phyloP scores from a whole-genome alignment of 2,797 vertebrate species.

The Synanceia verrucosa region DNA sequence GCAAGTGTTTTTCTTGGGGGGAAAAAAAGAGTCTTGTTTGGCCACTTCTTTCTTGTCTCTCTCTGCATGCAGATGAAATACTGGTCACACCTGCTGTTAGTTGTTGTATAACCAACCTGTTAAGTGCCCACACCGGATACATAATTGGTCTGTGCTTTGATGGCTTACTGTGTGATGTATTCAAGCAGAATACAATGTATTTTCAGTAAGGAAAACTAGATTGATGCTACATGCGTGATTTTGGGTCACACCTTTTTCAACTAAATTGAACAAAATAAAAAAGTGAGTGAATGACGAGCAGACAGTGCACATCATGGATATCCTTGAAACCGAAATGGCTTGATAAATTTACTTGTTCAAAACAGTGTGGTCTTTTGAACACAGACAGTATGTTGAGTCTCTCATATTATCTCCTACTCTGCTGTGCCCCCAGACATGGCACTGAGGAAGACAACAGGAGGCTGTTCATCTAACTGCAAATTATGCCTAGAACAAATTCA shows the following conservation, averaged over 20 bases:
- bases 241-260: not conserved
- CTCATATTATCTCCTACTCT: not conserved
- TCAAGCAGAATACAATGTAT: not conserved
- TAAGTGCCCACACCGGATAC: conserved; percentile 13
- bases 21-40: not conserved
- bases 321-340: conserved; percentile 8
- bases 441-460: conserved; percentile 31
- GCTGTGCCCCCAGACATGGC: conserved; percentile 21
- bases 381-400: conserved; percentile 11
- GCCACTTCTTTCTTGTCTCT: not conserved
- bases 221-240: not conserved
- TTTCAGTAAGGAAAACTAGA: not conserved
- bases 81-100: conserved; percentile 24
- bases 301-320: conserved; percentile 1
- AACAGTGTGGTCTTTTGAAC: not conserved
- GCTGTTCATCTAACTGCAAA: conserved; percentile 17
- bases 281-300: not conserved
- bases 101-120: conserved; percentile 27
- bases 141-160: conserved; percentile 20
- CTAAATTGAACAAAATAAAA: not conserved
- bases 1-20: not conserved
- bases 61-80: conserved; percentile 16
- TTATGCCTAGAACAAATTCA: conserved; percentile 18
- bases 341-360: not conserved
- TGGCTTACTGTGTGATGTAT: not conserved